These are phyloP conservation scores for Synanthedon andrenaeformis DNA, from an alignment of 2,888 invertebrate genomes.

Conservation along the genomic window DNA sequence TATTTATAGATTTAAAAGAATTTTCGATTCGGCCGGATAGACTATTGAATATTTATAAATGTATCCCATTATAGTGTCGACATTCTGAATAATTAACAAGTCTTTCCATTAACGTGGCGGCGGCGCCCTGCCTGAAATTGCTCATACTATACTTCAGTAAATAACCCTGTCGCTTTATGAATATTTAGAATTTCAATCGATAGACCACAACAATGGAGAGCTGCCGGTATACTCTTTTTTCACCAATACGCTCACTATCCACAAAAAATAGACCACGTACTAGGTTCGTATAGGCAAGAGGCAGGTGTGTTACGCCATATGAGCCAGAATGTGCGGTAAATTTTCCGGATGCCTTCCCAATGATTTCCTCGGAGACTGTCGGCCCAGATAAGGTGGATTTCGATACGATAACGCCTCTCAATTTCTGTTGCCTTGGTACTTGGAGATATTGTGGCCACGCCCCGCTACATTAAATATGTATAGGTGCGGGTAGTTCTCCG, in stretches of 20 bases:
- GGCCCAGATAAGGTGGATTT: conserved; percentile 67
- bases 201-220: conserved; percentile 3
- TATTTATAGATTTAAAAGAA: no score
- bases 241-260: conserved; percentile 29
- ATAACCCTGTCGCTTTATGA: conserved; percentile 31
- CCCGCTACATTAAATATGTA: conserved; percentile 56
- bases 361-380: conserved; percentile 81
- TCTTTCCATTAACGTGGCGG: conserved; percentile 22
- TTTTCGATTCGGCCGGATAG: conserved; percentile 17
- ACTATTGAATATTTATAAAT: conserved; percentile 57
- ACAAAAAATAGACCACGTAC: conserved; percentile 52
- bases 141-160: conserved; percentile 31
- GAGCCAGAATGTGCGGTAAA: conserved; percentile 69
- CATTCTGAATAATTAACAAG: conserved; percentile 61
- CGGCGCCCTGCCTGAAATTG: conserved; percentile 31
- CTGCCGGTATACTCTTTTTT: conserved; percentile 10
- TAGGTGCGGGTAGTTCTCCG: conserved; percentile 24
- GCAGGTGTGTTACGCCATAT: conserved; percentile 62
- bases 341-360: conserved; percentile 80
- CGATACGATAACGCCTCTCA: conserved; percentile 68
- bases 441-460: conserved; percentile 51
- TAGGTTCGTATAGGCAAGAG: conserved; percentile 48
- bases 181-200: conserved; percentile 26
- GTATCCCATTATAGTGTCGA: conserved; percentile 54
- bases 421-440: conserved; percentile 54